Evolutionary conservation across 2,113 vertebrate species (phyloP).

Genomic region (Colius striatus): DNA sequence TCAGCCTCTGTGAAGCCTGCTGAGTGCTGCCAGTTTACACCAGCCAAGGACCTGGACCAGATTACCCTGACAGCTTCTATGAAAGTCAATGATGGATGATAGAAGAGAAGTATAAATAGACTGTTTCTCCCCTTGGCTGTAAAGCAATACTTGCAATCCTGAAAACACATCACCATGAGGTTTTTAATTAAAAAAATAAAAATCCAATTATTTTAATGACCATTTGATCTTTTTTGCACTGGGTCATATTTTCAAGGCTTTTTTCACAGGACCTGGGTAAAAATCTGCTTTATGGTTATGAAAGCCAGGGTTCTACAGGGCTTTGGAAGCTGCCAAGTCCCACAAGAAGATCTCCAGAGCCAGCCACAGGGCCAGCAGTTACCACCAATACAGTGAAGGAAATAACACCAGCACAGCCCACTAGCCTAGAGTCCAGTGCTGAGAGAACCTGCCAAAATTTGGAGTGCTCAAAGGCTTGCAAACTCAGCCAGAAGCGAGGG

Average conservation of each 20-base stretch:
- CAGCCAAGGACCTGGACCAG: not conserved
- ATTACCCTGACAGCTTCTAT: not conserved
- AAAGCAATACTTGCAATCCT: not conserved
- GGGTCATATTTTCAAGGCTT: not conserved
- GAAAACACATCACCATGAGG: not conserved
- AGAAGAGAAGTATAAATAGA: constrained; percentile 1
- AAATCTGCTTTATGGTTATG: not conserved
- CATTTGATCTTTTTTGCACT: not conserved
- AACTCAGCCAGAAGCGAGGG: not conserved
- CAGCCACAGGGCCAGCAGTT: not conserved
- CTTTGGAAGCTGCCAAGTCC: not conserved
- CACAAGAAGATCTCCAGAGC: not conserved
- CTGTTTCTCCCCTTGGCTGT: not conserved
- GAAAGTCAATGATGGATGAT: not conserved
- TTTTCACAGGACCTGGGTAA: not conserved
- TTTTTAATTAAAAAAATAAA: not conserved
- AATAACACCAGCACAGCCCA: not conserved
- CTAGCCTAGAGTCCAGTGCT: not conserved
- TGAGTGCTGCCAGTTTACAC: constrained; percentile 3
- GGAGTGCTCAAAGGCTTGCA: not conserved
- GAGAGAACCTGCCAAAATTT: not conserved
- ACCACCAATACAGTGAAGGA: not conserved
- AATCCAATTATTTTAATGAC: not conserved
- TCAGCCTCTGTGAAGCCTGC: not conserved
- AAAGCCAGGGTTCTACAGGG: not conserved